Evolutionary conservation across 2,888 invertebrate genomes (phyloP).

Genomic region (Drosophila phalerata): DNA sequence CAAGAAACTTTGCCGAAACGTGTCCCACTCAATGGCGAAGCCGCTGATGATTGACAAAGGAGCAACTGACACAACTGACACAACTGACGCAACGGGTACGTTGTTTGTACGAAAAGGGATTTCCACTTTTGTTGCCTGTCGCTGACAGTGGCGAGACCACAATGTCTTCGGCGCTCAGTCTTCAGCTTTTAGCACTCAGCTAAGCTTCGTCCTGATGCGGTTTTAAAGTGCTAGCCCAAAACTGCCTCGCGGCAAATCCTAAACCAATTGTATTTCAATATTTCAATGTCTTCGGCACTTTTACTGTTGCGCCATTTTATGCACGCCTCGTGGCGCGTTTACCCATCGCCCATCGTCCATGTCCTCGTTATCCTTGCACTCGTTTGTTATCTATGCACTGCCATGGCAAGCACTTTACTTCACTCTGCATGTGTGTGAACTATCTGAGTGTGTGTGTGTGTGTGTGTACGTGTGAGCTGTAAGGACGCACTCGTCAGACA

Average conservation of each 20-base stretch:
- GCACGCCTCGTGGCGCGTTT: slow-evolving; percentile 38
- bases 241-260: slow-evolving; percentile 26
- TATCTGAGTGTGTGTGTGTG: slow-evolving; percentile 12
- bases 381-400: slow-evolving; percentile 70
- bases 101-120: slow-evolving; percentile 64
- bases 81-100: slow-evolving; percentile 36
- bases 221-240: slow-evolving; percentile 39
- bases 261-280: slow-evolving; percentile 81
- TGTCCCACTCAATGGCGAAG: slow-evolving; percentile 73
- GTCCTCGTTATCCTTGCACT: slow-evolving; percentile 75
- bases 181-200: slow-evolving; percentile 3
- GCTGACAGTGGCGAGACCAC: slow-evolving; percentile 68
- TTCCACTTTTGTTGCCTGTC: slow-evolving; percentile 53
- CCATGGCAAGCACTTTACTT: slow-evolving; percentile 66
- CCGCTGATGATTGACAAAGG: slow-evolving; percentile 71
- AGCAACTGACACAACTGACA: slow-evolving; percentile 29
- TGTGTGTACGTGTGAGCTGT: slow-evolving; percentile 19
- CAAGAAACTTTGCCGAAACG: slow-evolving; percentile 71
- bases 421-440: slow-evolving; percentile 15
- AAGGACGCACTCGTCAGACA: slow-evolving; percentile 44
- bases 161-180: slow-evolving; percentile 45
- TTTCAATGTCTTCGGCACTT: slow-evolving; percentile 74
- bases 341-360: slow-evolving; percentile 15
- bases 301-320: slow-evolving; percentile 68
- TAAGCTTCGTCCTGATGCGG: slow-evolving; percentile 17